Percentiles rank a stretch among this genome's conserved stretches.
phyloP scores from a whole-genome alignment of 1,140 invertebrate species.

The Mylabris phalerata region DNA sequence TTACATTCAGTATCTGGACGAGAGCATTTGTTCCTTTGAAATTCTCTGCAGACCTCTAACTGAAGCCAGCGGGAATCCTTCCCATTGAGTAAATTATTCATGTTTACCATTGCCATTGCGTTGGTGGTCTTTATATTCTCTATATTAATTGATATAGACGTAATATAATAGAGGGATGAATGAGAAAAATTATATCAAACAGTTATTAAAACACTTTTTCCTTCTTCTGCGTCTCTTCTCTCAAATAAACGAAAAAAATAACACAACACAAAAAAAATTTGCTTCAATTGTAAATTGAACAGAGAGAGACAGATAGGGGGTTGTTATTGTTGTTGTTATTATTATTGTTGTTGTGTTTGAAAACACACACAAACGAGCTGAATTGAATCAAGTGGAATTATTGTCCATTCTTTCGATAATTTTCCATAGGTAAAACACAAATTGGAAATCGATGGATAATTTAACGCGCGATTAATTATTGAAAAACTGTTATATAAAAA shows the following conservation, averaged over 20 bases:
- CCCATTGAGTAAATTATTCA: slow-evolving; percentile 93
- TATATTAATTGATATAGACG: slow-evolving; percentile 2
- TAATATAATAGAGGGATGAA: background rate
- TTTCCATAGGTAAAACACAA: slow-evolving; percentile 13
- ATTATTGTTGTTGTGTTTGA: background rate
- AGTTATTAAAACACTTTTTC: background rate
- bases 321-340: too few species aligned
- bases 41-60: slow-evolving; percentile 98
- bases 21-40: slow-evolving; percentile 98
- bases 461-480: slow-evolving; percentile 1
- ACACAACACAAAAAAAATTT: slow-evolving; percentile 22
- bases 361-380: slow-evolving; percentile 7
- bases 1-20: slow-evolving; percentile 99
- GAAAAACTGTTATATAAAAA: slow-evolving; percentile 17
- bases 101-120: slow-evolving; percentile 88
- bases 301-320: background rate
- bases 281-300: slow-evolving; percentile 5
- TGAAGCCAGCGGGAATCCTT: slow-evolving; percentile 99
- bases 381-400: slow-evolving; percentile 33
- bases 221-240: too few species aligned
- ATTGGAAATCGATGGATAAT: background rate
- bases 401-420: slow-evolving; percentile 34
- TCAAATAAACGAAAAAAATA: slow-evolving; percentile 5
- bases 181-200: background rate
- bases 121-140: slow-evolving; percentile 3